These are phyloP conservation scores for Cydia strobilella DNA, from an alignment of 1,140 invertebrate genomes.

Conservation along the genomic window DNA sequence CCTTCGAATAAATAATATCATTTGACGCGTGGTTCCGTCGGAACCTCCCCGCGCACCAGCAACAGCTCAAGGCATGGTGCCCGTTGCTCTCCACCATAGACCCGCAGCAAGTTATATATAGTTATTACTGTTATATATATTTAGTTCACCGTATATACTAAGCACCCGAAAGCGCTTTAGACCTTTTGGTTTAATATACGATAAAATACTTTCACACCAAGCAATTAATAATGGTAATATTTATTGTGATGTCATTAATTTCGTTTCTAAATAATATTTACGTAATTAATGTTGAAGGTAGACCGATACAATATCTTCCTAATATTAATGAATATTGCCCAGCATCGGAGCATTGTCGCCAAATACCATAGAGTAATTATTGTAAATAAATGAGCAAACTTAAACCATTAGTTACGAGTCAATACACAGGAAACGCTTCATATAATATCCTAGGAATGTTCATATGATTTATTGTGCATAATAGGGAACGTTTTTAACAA, in stretches of 20 bases:
- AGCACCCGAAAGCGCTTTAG: neutral
- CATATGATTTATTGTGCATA: neutral
- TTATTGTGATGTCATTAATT: constrained; percentile 51
- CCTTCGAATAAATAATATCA: too few relatives aligned
- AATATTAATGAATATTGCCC: constrained; percentile 59
- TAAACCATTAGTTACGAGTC: constrained; percentile 49
- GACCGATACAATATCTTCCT: constrained; percentile 47
- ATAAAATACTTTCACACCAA: constrained; percentile 8
- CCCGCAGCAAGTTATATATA: too few relatives aligned
- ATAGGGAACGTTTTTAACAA: neutral
- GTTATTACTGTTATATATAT: too few relatives aligned
- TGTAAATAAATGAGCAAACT: constrained; percentile 61
- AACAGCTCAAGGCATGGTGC: too few relatives aligned
- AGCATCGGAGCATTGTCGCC: constrained; percentile 49
- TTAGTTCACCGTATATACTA: too few relatives aligned
- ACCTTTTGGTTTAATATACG: neutral
- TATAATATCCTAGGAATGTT: neutral
- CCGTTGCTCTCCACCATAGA: too few relatives aligned
- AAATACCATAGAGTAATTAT: constrained; percentile 61
- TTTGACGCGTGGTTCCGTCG: too few relatives aligned
- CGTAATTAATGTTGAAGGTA: constrained; percentile 43
- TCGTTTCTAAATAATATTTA: constrained; percentile 46
- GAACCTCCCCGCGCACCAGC: too few relatives aligned
- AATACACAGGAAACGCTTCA: constrained; percentile 40
- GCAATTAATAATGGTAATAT: constrained; percentile 7